Evolutionary conservation across 1,140 invertebrate genomes (phyloP), one percentile per base, ranked within the genome.

Genomic region (Temnothorax nylanderi): DNA sequence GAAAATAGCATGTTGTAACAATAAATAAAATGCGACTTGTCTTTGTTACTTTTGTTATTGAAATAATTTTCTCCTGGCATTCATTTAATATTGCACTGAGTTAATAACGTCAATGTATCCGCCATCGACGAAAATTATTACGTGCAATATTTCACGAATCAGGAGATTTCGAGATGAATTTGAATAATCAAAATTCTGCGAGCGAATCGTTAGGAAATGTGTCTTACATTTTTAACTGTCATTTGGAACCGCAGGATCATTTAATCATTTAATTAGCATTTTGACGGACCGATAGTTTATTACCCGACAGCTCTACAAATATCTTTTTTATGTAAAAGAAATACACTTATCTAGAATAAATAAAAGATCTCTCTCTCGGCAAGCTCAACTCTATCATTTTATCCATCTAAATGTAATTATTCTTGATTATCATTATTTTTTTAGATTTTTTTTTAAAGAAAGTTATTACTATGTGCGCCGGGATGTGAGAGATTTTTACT

Each of bases 131-230:
- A 13, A 75, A 60, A n/a, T 65, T 64, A 49, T 62, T 84, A 64
- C 56, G 13, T 78, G 74, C 34, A 47, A 77, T 26, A 77, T 85
- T 85, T 85, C 44, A 54, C 74, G 44, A 85, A 32, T 54, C 58
- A 32, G 34, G 58, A 49, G 41, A 69, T 13, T 34, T 65, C 3
- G 60, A 26, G 1, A 37, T 81, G 51, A 86, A 86, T 80, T 80
- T 67, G 26, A n/a, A 85, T n/a, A 76, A 62, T 85, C 21, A 75
- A 26, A 85, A 86, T 86, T 81, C 49, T 44, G 6, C 49, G 13
- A 44, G 37, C 16, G 37, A 69, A 44, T 18, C 37, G 32, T 69
- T 51, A 77, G 51, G 32, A 34, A 37, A 7, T 32, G 13, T 47
- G 49, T 67, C 13, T 51, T 78, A 41, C 21, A 85, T 65, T 51